phyloP scores from a whole-genome alignment of 2,797 vertebrate genomes.

The Kryptopterus vitreolus region DNA sequence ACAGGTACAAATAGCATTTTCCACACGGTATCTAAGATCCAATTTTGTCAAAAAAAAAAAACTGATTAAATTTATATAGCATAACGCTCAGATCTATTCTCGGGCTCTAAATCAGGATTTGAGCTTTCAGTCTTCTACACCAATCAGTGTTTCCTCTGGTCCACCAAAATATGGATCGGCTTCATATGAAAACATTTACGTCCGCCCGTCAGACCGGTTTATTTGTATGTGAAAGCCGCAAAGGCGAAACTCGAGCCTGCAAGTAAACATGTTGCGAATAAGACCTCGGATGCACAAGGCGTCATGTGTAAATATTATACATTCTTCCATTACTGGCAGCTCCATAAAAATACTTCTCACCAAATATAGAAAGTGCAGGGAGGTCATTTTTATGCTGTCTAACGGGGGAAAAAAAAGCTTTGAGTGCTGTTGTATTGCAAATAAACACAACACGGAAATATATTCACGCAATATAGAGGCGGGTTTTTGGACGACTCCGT shows the following conservation, averaged over 20 bases:
- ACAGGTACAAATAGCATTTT: too few species aligned
- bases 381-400: not conserved
- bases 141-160: not conserved
- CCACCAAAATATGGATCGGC: not conserved
- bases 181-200: not conserved
- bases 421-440: too few species aligned
- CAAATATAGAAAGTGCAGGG: not conserved
- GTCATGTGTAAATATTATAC: not conserved
- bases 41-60: too few species aligned
- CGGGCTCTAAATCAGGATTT: too few species aligned
- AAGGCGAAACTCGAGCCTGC: not conserved
- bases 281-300: not conserved
- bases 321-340: not conserved
- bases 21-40: too few species aligned
- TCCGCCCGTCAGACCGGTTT: not conserved
- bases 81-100: too few species aligned
- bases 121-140: not conserved
- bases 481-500: too few species aligned
- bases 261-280: not conserved
- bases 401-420: too few species aligned
- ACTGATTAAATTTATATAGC: too few species aligned
- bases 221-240: not conserved
- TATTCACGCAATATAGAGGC: too few species aligned
- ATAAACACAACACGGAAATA: too few species aligned
- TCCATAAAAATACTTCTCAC: not conserved